Percentiles rank a stretch among this genome's conserved stretches.
phyloP scores from a whole-genome alignment of 37 sponge, comb jelly and placozoan genomes.

The Oopsacas minuta region DNA sequence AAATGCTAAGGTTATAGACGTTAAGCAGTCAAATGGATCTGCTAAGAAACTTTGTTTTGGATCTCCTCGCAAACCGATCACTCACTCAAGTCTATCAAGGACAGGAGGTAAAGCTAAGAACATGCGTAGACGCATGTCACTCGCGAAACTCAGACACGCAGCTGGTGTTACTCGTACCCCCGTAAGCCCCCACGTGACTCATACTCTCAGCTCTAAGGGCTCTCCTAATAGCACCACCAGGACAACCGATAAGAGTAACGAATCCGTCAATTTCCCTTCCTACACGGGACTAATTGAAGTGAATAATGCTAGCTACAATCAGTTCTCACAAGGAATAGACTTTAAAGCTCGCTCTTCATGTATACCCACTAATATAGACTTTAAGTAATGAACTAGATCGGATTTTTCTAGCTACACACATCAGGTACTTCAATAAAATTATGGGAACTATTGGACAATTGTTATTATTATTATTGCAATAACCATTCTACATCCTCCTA shows the following conservation, averaged over 20 bases:
- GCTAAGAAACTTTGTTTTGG: background rate
- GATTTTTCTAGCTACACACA: background rate
- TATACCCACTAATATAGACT: background rate
- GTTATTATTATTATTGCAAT: background rate
- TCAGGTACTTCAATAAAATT: background rate
- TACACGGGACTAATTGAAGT: background rate
- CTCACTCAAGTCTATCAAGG: background rate
- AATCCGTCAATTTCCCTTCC: background rate
- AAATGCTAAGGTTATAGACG: background rate
- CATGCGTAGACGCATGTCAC: conserved; percentile 1
- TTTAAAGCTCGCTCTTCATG: background rate
- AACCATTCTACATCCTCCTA: background rate
- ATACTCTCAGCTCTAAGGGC: background rate
- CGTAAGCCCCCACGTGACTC: background rate
- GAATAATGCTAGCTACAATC: background rate
- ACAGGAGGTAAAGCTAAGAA: background rate
- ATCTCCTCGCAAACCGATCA: conserved; percentile 17
- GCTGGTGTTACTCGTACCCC: background rate
- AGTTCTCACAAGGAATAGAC: background rate
- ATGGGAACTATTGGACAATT: background rate
- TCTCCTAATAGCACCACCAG: background rate
- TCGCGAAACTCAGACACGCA: background rate
- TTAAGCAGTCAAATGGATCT: background rate
- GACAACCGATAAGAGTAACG: background rate
- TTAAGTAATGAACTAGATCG: background rate